Percentiles rank a stretch among this genome's conserved stretches.
Evolutionary conservation across 1,140 invertebrate genomes (phyloP).

Genomic region (Drosophila leontia): DNA sequence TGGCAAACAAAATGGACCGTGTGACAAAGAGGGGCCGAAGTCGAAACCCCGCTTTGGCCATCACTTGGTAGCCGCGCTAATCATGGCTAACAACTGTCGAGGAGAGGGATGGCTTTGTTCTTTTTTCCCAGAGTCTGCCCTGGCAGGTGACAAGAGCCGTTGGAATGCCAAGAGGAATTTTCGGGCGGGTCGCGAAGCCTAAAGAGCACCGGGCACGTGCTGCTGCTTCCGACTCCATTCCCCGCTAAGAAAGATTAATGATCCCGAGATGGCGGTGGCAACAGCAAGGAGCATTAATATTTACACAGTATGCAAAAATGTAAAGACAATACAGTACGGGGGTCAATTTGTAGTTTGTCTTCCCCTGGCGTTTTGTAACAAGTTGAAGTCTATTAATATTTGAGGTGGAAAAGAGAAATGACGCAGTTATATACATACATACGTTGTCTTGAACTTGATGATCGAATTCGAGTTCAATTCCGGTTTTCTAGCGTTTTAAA

Average conservation of each 20-base stretch:
- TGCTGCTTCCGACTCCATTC: not conserved
- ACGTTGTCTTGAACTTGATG: not conserved
- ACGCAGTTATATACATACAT: not conserved
- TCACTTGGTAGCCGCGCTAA: slow-evolving; percentile 55
- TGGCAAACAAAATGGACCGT: slow-evolving; percentile 71
- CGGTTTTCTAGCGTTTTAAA: not conserved
- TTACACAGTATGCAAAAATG: slow-evolving; percentile 64
- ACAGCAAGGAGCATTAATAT: slow-evolving; percentile 57
- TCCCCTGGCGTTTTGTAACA: not conserved
- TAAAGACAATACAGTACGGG: slow-evolving; percentile 24
- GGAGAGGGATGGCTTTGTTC: slow-evolving; percentile 31
- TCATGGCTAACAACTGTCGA: slow-evolving; percentile 52
- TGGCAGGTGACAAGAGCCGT: slow-evolving; percentile 35
- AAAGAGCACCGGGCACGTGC: slow-evolving; percentile 30
- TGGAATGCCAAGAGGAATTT: slow-evolving; percentile 43
- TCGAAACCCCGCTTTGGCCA: slow-evolving; percentile 17
- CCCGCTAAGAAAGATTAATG: slow-evolving; percentile 74
- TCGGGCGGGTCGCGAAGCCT: slow-evolving; percentile 39
- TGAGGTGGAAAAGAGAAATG: not conserved
- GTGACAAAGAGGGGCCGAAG: slow-evolving; percentile 52
- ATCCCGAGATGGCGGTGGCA: slow-evolving; percentile 48
- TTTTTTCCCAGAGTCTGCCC: slow-evolving; percentile 2
- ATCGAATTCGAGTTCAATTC: no score
- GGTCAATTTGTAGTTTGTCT: slow-evolving; percentile 69
- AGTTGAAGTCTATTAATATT: slow-evolving; percentile 14